These are phyloP conservation scores for Plecturocebus donacophilus DNA, from an alignment of 2,113 vertebrate genomes.

Conservation along the genomic window DNA sequence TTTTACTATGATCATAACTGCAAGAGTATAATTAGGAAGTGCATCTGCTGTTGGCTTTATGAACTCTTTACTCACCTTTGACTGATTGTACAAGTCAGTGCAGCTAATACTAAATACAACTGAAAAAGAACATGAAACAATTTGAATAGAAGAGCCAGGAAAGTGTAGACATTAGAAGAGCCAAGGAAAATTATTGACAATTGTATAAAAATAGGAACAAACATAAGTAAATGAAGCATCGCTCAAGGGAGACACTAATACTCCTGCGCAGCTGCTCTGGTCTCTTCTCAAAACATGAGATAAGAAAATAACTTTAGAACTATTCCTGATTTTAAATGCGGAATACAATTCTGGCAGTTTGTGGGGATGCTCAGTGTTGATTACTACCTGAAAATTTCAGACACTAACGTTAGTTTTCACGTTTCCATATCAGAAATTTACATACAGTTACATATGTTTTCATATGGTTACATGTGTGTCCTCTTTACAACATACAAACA, in stretches of 20 bases:
- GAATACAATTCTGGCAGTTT: conserved; percentile 34
- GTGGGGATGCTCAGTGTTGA: background rate
- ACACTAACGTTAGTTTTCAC: conserved; percentile 40
- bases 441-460: too few species aligned
- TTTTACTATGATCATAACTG: background rate
- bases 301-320: conserved; percentile 57
- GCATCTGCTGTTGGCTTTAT: background rate
- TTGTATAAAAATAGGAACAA: conserved; percentile 64
- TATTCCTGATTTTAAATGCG: conserved; percentile 53
- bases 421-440: background rate
- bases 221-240: conserved; percentile 33
- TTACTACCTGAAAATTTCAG: conserved; percentile 50
- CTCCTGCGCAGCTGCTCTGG: conserved; percentile 50
- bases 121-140: background rate
- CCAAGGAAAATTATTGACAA: conserved; percentile 1
- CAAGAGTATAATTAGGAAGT: background rate
- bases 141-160: background rate
- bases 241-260: background rate
- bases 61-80: background rate
- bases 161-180: conserved; percentile 31
- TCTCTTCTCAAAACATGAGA: conserved; percentile 24
- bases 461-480: background rate
- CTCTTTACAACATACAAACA: background rate
- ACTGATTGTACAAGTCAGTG: background rate
- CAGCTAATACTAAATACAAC: background rate